These are phyloP conservation scores for Panthera leo DNA, from an alignment of 2,113 vertebrate species.

Conservation along the genomic window DNA sequence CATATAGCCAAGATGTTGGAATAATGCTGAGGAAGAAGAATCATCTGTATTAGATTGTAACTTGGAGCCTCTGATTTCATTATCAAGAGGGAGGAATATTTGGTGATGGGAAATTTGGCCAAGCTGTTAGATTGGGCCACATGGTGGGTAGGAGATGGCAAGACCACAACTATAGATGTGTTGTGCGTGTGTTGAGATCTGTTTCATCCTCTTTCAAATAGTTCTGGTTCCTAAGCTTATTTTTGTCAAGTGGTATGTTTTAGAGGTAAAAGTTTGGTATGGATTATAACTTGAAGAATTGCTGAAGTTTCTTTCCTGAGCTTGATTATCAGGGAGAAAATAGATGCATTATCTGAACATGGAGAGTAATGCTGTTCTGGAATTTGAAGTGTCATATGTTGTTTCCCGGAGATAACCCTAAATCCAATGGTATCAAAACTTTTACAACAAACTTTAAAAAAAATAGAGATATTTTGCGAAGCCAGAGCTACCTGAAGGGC, in stretches of 20 bases:
- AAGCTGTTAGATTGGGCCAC: not conserved
- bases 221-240: not conserved
- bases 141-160: not conserved
- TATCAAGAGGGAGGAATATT: not conserved
- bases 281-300: not conserved
- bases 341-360: not conserved
- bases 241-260: constrained; percentile 11
- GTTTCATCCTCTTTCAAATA: not conserved
- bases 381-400: not conserved
- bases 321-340: constrained; percentile 21
- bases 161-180: not conserved
- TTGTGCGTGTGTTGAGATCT: not conserved
- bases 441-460: not conserved
- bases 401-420: not conserved
- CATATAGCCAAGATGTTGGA: not conserved
- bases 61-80: not conserved
- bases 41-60: not conserved
- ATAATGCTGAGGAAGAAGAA: not conserved
- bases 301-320: not conserved
- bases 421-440: not conserved
- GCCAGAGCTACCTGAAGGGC: not conserved
- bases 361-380: not conserved
- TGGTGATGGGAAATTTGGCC: not conserved
- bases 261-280: not conserved
- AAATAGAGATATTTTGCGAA: constrained; percentile 1